These are phyloP conservation scores for Nephrotoma appendiculata DNA, from an alignment of 2,888 invertebrate genomes.

Conservation along the genomic window DNA sequence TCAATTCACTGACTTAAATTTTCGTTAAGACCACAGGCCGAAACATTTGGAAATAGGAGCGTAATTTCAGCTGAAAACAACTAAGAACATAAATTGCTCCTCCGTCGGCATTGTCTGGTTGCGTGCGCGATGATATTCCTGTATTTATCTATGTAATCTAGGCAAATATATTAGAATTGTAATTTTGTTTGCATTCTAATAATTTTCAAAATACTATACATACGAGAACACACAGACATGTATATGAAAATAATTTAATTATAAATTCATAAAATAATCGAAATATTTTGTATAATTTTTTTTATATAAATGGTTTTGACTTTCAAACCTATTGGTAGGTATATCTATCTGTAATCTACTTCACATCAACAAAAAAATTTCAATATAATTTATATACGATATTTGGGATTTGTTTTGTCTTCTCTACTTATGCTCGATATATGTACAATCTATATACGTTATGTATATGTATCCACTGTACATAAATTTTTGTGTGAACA, in stretches of 20 bases:
- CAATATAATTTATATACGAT: neutral
- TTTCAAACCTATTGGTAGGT: neutral
- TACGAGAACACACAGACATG: neutral
- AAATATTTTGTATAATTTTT: neutral
- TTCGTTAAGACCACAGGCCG: too few relatives aligned
- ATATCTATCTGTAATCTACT: neutral
- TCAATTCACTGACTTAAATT: too few relatives aligned
- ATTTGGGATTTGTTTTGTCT: neutral
- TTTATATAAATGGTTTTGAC: neutral
- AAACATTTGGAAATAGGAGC: too few relatives aligned
- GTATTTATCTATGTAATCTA: neutral
- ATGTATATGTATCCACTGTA: neutral
- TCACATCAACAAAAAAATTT: neutral
- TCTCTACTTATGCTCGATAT: neutral
- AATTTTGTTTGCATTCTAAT: neutral
- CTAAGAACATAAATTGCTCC: too few relatives aligned
- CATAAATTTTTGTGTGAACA: slow-evolving; percentile 2
- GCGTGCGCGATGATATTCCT: too few relatives aligned
- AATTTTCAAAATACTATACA: too few relatives aligned
- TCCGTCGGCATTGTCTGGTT: too few relatives aligned
- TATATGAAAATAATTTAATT: neutral
- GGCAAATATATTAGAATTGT: neutral
- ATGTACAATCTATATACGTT: neutral
- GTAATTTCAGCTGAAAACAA: too few relatives aligned
- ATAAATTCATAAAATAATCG: neutral